Base-by-base conservation (phyloP, 2,888 invertebrate species). In the Dryomyza anilis region DNA sequence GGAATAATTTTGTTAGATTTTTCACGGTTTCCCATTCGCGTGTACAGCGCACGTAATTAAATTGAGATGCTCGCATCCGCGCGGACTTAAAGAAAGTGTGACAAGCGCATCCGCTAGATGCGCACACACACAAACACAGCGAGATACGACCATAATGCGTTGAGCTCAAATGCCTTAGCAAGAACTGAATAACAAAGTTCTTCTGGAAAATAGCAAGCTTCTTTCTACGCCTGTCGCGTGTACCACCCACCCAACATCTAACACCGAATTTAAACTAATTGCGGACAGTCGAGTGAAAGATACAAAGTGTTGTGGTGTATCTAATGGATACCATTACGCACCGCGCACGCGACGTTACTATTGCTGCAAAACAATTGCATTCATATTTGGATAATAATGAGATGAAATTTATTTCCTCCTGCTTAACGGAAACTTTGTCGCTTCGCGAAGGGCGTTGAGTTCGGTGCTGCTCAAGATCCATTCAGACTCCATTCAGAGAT, bases 391-490 rank as follows among this genome's bases (percentile, higher is more conserved):
- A 65, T 65, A 61, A 61, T 56, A 50, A 52, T 56, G 65, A 50
- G 46, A 14, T 23, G 30, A 60, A 64, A 67, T 61, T 65, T 65
- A 69, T 64, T 67, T n/a, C n/a, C 63, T 52, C 36, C 48, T 64
- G 58, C 59, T 68, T 68, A 68, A 68, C 68, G 68, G 66, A 65
- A 61, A 56, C 63, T 59, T 50, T 59, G n/a, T 12, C 21, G 25
- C 43, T 46, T 23, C 48, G 48, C 21, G 14, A 14, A 6, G 46
- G 30, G 33, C n/a, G n/a, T n/a, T n/a, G n/a, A n/a, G n/a, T n/a
- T n/a, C n/a, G n/a, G n/a, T n/a, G n/a, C n/a, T n/a, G n/a, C n/a
- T n/a, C n/a, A n/a, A n/a, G n/a, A n/a, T n/a, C n/a, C n/a, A n/a
- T n/a, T n/a, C n/a, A n/a, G n/a, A n/a, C n/a, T n/a, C n/a, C n/a